Percentiles rank a stretch among this genome's conserved stretches.
Evolutionary conservation across 2,797 vertebrate genomes (phyloP).

Genomic region (Rhinichthys osculus): DNA sequence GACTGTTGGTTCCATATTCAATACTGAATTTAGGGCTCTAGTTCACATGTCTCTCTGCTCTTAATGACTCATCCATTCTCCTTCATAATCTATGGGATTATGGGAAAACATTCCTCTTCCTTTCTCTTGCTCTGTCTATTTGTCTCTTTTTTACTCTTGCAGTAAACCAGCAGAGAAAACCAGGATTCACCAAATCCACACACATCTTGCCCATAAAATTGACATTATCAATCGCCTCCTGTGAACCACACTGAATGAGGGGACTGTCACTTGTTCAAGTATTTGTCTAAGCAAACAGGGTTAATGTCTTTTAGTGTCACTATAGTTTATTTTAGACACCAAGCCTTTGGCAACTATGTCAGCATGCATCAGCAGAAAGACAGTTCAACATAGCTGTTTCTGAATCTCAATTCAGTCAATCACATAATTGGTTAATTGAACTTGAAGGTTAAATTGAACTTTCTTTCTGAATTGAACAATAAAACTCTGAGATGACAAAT

Average conservation of each 20-base stretch:
- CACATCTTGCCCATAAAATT: neutral
- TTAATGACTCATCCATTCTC: neutral
- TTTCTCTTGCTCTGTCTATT: neutral
- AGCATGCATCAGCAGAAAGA: conserved; percentile 30
- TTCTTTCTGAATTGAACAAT: neutral
- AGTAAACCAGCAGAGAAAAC: neutral
- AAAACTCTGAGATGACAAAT: conserved; percentile 1
- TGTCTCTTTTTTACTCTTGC: neutral
- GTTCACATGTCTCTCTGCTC: conserved; percentile 41
- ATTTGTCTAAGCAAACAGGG: conserved; percentile 29
- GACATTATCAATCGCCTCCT: neutral
- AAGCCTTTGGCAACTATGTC: conserved; percentile 20
- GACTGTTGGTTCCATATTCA: conserved; percentile 63
- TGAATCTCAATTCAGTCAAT: conserved; percentile 11
- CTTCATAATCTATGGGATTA: conserved; percentile 5
- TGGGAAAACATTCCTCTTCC: conserved; percentile 16
- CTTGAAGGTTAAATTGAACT: neutral
- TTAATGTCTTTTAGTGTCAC: conserved; percentile 33
- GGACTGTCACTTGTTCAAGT: conserved; percentile 9
- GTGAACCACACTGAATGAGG: neutral
- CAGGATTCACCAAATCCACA: neutral
- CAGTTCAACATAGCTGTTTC: neutral
- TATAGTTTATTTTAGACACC: conserved; percentile 32
- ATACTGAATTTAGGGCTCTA: conserved; percentile 39
- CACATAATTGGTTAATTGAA: neutral